These are phyloP conservation scores for Porites evermanni DNA, from an alignment of 92 coral and sea anemone species.

Conservation along the genomic window DNA sequence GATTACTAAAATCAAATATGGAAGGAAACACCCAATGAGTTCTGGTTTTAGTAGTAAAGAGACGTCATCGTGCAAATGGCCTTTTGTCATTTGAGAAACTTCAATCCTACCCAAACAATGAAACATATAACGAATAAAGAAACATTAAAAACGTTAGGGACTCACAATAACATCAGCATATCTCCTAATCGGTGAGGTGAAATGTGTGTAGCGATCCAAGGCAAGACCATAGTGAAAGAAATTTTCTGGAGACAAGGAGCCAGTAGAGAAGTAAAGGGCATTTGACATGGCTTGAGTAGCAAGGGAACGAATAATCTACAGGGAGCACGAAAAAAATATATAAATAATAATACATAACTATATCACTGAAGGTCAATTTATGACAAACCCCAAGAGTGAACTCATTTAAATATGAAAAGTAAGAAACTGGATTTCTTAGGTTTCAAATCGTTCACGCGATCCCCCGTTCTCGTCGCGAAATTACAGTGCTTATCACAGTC, in stretches of 20 bases:
- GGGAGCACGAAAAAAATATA: not conserved
- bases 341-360: not conserved
- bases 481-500: no score
- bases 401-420: no score
- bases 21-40: no score
- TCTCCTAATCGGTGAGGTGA: conserved; percentile 93
- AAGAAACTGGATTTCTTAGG: no score
- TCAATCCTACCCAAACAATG: not conserved
- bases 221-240: conserved; percentile 92
- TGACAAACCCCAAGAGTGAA: no score
- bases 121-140: not conserved
- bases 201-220: conserved; percentile 87
- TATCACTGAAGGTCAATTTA: no score
- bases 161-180: conserved; percentile 93
- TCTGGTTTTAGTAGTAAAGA: no score
- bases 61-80: no score
- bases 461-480: no score
- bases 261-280: conserved; percentile 89
- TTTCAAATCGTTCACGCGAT: no score
- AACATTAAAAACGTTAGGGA: not conserved
- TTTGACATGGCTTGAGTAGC: conserved; percentile 96
- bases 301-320: conserved; percentile 78
- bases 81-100: not conserved
- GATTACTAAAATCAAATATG: no score
- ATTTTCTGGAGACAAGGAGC: conserved; percentile 80